Base-by-base conservation (phyloP, 2,888 invertebrate species). In the Blastobasis adustella region DNA sequence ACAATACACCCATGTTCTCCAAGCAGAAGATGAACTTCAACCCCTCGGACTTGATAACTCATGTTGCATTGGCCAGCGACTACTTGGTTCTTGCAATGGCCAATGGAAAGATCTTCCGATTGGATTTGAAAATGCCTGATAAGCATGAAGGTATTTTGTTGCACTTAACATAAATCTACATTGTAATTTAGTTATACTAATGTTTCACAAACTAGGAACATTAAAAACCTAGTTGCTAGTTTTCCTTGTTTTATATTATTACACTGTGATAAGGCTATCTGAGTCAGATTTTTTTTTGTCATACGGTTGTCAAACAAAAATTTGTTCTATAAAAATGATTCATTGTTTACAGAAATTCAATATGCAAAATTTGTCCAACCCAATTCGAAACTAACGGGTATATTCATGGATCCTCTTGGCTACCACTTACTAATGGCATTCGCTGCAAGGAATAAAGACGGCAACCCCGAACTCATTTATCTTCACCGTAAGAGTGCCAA, bases 401-500 rank as follows among this genome's bases (percentile, higher is more conserved):
- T 97, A 57, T 96, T 94, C 69, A 81, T 98, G 50, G 98, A 98
- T 78, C 96, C 96, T 0, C 92, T 95, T 8, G 98, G 98, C 0
- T 91, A 93, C 67, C 98, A 98, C 78, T 84, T 97, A 6, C 88
- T 98, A 10, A 89, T 98, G 61, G 90, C 93, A 49, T 91, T 97
- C 62, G 82, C 91, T 4, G 90, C 93, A 0, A 91, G 90, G 63
- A 90, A 85, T 51, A 80, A 82, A 53, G 91, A 90, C 56, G 84
- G 88, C 0, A 84, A 86, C 49, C 90, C 95, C 0, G 97, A 97
- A 71, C 89, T 96, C 38, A 89, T 95, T 23, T 97, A 98, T 71
- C 82, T 97, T 6, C 93, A 95, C 54, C 90, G 93, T 52, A 95
- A 93, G 66, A 92, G 93, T 10, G 91, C 90, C 4, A 97, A 95